A percentile compares a stretch with the other conserved stretches of the same genome.
Evolutionary conservation across 2,888 invertebrate species (phyloP).

Genomic region (Auanema freiburgensis): DNA sequence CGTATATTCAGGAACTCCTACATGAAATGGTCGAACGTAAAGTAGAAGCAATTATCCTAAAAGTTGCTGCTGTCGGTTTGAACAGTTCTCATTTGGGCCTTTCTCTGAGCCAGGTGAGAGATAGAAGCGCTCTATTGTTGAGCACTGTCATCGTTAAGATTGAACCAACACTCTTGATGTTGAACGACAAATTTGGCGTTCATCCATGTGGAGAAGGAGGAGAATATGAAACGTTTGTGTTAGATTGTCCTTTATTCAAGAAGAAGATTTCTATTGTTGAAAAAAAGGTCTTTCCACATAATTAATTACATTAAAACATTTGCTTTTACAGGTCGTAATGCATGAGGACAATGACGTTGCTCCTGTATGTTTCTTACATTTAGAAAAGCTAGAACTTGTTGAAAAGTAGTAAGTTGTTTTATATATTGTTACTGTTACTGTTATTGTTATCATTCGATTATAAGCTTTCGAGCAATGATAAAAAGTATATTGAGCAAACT

Average conservation of each 20-base stretch:
- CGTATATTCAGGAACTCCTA: constrained; percentile 75
- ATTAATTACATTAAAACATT: constrained; percentile 2
- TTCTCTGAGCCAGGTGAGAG: constrained; percentile 48
- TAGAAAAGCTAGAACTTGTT: constrained; percentile 81
- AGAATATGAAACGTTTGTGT: constrained; percentile 95
- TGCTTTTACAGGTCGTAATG: constrained; percentile 74
- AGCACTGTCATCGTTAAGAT: constrained; percentile 70
- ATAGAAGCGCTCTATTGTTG: background rate
- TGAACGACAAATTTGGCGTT: constrained; percentile 89
- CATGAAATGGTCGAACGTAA: constrained; percentile 94
- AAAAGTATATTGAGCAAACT: too few species aligned
- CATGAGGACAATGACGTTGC: constrained; percentile 90
- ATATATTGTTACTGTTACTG: constrained; percentile 1
- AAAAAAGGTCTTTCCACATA: constrained; percentile 24
- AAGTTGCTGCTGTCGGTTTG: constrained; percentile 84
- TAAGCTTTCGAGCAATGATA: too few species aligned
- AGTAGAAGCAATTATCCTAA: constrained; percentile 91
- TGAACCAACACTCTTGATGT: constrained; percentile 81
- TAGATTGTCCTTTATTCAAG: constrained; percentile 93
- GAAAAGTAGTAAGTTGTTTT: constrained; percentile 67
- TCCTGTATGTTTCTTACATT: constrained; percentile 89
- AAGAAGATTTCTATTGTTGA: constrained; percentile 36
- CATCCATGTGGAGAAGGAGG: constrained; percentile 98
- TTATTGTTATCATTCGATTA: too few species aligned
- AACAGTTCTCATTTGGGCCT: constrained; percentile 72